These are phyloP conservation scores for Apodemia hepburni DNA, from an alignment of 2,888 invertebrate species.

Conservation along the genomic window DNA sequence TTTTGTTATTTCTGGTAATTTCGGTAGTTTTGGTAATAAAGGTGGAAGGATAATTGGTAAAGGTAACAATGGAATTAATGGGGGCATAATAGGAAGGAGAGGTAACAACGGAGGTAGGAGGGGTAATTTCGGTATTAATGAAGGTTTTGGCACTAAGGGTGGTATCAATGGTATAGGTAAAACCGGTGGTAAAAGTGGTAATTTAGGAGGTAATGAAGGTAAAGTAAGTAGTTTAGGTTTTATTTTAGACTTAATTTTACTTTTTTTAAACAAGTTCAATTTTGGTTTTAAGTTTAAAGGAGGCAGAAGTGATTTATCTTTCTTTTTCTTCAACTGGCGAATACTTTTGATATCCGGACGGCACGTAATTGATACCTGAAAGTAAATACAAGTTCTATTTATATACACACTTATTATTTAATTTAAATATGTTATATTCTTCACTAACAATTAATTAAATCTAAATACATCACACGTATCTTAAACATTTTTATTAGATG, in stretches of 20 bases:
- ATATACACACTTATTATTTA: not conserved
- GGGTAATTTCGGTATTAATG: constrained; percentile 32
- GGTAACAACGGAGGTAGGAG: constrained; percentile 33
- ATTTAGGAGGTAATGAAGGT: constrained; percentile 29
- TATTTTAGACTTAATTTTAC: constrained; percentile 31
- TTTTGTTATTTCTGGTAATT: constrained; percentile 35
- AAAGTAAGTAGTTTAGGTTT: constrained; percentile 28
- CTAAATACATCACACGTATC: no score
- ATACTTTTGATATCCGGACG: constrained; percentile 13
- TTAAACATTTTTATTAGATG: no score
- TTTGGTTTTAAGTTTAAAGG: constrained; percentile 25
- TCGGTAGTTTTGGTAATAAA: constrained; percentile 33
- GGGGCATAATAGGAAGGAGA: constrained; percentile 34
- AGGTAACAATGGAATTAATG: constrained; percentile 26
- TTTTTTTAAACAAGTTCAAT: constrained; percentile 22
- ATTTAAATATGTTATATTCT: no score
- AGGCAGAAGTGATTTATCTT: constrained; percentile 17
- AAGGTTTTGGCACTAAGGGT: constrained; percentile 27
- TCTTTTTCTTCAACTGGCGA: constrained; percentile 7
- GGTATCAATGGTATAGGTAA: constrained; percentile 34
- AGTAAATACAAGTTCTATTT: not conserved
- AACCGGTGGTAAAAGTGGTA: constrained; percentile 31
- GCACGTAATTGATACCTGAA: constrained; percentile 16
- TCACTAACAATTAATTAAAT: no score
- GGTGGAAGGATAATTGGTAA: constrained; percentile 33